A percentile compares a stretch with the other conserved stretches of the same genome.
phyloP scores from a whole-genome alignment of 2,797 vertebrate species.

The Phoebastria nigripes region DNA sequence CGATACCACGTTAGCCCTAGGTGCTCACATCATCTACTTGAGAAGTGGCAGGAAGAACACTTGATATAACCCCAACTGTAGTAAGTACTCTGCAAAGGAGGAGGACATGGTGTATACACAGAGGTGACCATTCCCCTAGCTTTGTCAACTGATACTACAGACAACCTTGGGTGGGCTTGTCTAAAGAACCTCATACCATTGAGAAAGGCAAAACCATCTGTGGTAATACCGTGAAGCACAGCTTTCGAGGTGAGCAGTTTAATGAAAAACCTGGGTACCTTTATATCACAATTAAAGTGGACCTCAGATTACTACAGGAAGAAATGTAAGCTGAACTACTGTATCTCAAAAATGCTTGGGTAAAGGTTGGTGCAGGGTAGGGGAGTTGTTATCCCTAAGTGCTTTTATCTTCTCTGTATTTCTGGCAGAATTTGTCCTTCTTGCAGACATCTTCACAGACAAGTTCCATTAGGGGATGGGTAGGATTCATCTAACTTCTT shows the following conservation, averaged over 20 bases:
- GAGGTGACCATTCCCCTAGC: not conserved
- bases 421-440: not conserved
- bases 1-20: fast-evolving
- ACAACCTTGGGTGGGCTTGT: not conserved
- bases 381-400: not conserved
- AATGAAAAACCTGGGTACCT: not conserved
- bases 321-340: not conserved
- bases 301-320: not conserved
- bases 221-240: not conserved
- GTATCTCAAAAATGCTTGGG: fast-evolving
- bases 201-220: not conserved
- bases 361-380: not conserved
- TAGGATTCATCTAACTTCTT: not conserved
- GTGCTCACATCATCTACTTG: not conserved
- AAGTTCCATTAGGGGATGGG: not conserved
- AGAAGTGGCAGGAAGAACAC: not conserved
- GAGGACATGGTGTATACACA: fast-evolving
- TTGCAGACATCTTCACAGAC: not conserved
- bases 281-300: not conserved
- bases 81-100: not conserved
- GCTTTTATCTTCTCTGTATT: not conserved
- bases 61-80: not conserved
- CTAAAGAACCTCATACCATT: not conserved
- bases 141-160: not conserved
- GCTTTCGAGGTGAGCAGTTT: not conserved